Conservation (phyloP, 2,888 invertebrate genomes). For the Nomada flava region DNA sequence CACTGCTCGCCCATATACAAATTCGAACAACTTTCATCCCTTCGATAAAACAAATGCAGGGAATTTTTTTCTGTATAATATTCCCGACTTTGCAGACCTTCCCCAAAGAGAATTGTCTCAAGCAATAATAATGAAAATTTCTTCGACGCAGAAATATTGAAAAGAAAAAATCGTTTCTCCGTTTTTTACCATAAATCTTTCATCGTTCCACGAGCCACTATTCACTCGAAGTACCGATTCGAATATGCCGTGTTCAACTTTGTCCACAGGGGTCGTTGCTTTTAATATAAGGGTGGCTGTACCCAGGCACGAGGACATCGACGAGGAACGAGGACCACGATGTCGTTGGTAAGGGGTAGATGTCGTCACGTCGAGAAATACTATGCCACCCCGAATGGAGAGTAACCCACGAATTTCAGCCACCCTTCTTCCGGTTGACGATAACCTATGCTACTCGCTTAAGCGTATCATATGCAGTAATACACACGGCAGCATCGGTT, state of each 20-base stretch:
- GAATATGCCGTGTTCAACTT: conserved; percentile 1
- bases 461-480: conserved; percentile 55
- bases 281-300: conserved; percentile 70
- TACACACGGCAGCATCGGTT: conserved; percentile 44
- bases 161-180: too few species aligned
- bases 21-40: too few species aligned
- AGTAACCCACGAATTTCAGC: conserved; percentile 50
- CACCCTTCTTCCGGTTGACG: conserved; percentile 27
- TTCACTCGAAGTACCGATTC: conserved; percentile 16
- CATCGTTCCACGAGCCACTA: conserved; percentile 15
- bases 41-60: too few species aligned
- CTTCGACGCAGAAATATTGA: too few species aligned
- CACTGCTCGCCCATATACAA: too few species aligned
- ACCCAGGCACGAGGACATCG: conserved; percentile 29
- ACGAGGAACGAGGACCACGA: conserved; percentile 37
- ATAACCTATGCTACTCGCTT: conserved; percentile 40
- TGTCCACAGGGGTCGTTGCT: conserved; percentile 38
- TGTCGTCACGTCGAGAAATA: conserved; percentile 73
- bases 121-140: conserved; percentile 20
- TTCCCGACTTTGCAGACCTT: conserved; percentile 2
- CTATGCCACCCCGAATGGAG: conserved; percentile 52
- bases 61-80: conserved; percentile 1
- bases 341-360: conserved; percentile 54
- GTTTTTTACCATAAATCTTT: neutral
- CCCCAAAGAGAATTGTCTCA: neutral